phyloP scores from a whole-genome alignment of 2,113 vertebrate genomes.

The Pao palembangensis region DNA sequence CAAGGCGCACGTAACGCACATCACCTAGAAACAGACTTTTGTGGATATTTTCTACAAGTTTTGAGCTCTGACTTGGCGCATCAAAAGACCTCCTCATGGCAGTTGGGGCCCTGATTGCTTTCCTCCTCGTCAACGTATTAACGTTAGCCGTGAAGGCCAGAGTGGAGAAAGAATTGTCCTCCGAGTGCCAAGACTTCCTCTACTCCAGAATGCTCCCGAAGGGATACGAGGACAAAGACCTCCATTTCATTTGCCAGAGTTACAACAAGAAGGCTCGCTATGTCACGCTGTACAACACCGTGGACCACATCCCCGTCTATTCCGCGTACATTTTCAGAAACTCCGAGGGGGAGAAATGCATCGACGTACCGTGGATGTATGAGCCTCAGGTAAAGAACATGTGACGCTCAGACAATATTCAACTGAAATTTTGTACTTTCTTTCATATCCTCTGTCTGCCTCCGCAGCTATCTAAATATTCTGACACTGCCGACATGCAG shows the following conservation, averaged over 20 bases:
- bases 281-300: conserved; percentile 61
- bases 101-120: conserved; percentile 10
- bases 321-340: conserved; percentile 73
- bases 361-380: conserved; percentile 73
- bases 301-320: conserved; percentile 64
- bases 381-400: conserved; percentile 68
- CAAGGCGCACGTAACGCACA: no score
- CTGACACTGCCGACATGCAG: conserved; percentile 67
- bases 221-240: conserved; percentile 44
- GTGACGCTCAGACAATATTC: no score
- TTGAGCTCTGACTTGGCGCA: no score
- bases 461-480: conserved; percentile 53
- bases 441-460: conserved; percentile 3
- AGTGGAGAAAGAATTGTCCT: conserved; percentile 62
- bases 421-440: neutral
- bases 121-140: conserved; percentile 22
- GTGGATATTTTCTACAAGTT: no score
- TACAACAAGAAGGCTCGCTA: conserved; percentile 66
- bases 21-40: no score
- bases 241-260: conserved; percentile 68
- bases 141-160: conserved; percentile 30
- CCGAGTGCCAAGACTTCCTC: conserved; percentile 65
- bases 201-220: conserved; percentile 63
- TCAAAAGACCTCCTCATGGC: conserved; percentile 29
- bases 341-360: conserved; percentile 58